Conservation (phyloP, 2,888 invertebrate genomes). For the Cacoxenus indagator region DNA sequence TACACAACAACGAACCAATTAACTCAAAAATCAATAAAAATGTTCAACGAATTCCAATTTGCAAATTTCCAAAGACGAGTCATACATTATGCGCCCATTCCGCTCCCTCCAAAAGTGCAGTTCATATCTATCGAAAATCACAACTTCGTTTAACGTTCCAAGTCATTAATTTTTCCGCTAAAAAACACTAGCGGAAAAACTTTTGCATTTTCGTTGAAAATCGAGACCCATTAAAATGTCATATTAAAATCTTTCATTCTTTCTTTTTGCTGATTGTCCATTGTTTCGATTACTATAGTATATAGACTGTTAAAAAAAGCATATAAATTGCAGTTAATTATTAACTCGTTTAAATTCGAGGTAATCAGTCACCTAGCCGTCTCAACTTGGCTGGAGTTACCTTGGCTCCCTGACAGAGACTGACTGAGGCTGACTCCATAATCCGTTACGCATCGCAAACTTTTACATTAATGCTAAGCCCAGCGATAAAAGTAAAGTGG, state of each 20-base stretch:
- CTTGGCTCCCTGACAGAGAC: not conserved
- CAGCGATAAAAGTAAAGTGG: not conserved
- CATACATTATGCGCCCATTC: not conserved
- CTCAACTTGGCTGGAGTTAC: not conserved
- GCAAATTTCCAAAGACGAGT: conserved; percentile 1
- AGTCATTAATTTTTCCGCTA: conserved; percentile 12
- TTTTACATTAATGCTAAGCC: not conserved
- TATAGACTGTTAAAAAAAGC: conserved; percentile 8
- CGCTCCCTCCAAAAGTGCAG: not conserved
- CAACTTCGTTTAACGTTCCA: conserved; percentile 4
- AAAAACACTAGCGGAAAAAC: conserved; percentile 14
- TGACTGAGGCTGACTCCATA: not conserved
- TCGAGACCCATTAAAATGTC: conserved; percentile 5
- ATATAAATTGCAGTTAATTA: conserved; percentile 21
- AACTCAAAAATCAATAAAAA: conserved; percentile 13
- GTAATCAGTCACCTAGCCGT: not conserved
- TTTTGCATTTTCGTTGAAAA: conserved; percentile 13
- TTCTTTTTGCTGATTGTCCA: not conserved
- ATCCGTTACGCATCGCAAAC: conserved; percentile 5
- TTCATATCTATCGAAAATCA: not conserved
- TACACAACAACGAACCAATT: conserved; percentile 2
- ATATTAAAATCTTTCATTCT: not conserved
- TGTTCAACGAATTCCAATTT: conserved; percentile 3
- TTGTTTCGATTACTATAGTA: not conserved
- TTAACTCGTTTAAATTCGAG: not conserved